These are phyloP conservation scores for Turritopsis rubra DNA, from an alignment of 30 jellyfish, hydroid and myxozoan species.

Conservation along the genomic window DNA sequence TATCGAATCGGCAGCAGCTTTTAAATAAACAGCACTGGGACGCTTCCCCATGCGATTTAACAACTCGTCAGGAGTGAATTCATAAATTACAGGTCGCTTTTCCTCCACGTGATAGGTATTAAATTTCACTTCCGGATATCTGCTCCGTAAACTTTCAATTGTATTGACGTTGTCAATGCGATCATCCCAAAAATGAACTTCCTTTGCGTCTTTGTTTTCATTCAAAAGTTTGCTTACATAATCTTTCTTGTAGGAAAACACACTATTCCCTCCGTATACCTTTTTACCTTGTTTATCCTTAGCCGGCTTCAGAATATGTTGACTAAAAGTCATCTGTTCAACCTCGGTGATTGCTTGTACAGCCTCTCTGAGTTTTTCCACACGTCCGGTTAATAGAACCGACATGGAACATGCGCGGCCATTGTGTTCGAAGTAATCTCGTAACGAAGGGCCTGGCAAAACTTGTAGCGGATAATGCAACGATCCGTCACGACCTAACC, in stretches of 20 bases:
- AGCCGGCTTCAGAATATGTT: slow-evolving; percentile 60
- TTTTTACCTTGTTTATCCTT: slow-evolving; percentile 2
- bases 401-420: slow-evolving; percentile 63
- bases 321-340: slow-evolving; percentile 51
- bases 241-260: slow-evolving; percentile 43
- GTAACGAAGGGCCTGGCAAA: slow-evolving; percentile 84
- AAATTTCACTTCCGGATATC: slow-evolving; percentile 40
- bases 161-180: slow-evolving; percentile 63
- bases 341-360: slow-evolving; percentile 53
- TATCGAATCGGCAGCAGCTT: slow-evolving; percentile 48
- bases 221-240: slow-evolving; percentile 43
- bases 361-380: slow-evolving; percentile 51
- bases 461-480: slow-evolving; percentile 72
- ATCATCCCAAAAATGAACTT: slow-evolving; percentile 92
- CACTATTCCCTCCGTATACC: slow-evolving; percentile 26
- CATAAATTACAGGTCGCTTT: slow-evolving; percentile 8
- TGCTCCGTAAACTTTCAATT: slow-evolving; percentile 35
- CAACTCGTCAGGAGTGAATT: slow-evolving; percentile 26
- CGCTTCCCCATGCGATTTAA: slow-evolving; percentile 48
- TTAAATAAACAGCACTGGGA: slow-evolving; percentile 11
- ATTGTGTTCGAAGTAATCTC: slow-evolving; percentile 45
- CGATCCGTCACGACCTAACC: slow-evolving; percentile 64
- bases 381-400: slow-evolving; percentile 71
- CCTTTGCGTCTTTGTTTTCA: slow-evolving; percentile 44
- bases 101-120: slow-evolving; percentile 49